phyloP scores from a whole-genome alignment of 2,797 vertebrate species.

The Vespertilio murinus region DNA sequence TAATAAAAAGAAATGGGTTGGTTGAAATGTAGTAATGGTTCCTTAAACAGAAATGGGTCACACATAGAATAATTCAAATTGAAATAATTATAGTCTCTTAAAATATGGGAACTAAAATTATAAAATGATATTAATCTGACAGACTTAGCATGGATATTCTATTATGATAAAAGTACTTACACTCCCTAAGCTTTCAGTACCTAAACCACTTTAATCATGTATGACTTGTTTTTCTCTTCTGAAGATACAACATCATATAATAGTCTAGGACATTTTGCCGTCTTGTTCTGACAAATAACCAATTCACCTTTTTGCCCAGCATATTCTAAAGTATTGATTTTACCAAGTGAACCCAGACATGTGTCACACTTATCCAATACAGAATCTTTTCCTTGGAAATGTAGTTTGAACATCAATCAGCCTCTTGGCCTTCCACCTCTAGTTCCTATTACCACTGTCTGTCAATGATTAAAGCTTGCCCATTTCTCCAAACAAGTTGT shows the following conservation, averaged over 20 bases:
- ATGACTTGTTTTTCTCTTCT: constrained; percentile 39
- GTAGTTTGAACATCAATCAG: constrained; percentile 72
- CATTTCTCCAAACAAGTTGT: constrained; percentile 45
- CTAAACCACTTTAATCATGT: neutral
- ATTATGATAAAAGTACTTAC: neutral
- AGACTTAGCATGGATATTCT: neutral
- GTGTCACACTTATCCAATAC: constrained; percentile 67
- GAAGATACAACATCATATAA: constrained; percentile 5
- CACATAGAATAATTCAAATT: neutral
- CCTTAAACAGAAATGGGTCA: neutral
- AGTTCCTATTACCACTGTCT: constrained; percentile 59
- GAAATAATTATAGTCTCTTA: neutral
- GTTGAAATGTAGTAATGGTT: neutral
- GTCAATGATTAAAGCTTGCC: constrained; percentile 61
- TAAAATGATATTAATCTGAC: constrained; percentile 6
- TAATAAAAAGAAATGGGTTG: neutral
- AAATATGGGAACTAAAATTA: constrained; percentile 10
- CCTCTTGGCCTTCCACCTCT: constrained; percentile 65
- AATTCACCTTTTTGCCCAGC: constrained; percentile 72
- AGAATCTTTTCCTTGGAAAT: constrained; percentile 64
- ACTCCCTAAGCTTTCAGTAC: neutral
- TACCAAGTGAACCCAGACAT: constrained; percentile 66
- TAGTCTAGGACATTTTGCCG: constrained; percentile 56
- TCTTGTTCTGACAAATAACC: constrained; percentile 76
- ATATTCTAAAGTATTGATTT: constrained; percentile 76